Percentiles rank a stretch among this genome's conserved stretches.
These are phyloP conservation scores for Drosophila meridionalis DNA, from an alignment of 2,888 invertebrate genomes.

Conservation along the genomic window DNA sequence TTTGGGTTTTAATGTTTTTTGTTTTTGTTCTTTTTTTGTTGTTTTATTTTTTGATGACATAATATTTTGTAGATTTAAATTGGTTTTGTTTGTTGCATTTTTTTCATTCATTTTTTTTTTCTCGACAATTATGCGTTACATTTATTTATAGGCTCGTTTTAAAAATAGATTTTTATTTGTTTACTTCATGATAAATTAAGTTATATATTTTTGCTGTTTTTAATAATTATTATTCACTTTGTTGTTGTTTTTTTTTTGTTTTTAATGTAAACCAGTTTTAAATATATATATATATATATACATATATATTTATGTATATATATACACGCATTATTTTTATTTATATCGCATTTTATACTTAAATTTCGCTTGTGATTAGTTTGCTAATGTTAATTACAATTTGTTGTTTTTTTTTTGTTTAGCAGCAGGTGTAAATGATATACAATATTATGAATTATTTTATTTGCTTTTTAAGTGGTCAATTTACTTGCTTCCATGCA, in stretches of 20 bases:
- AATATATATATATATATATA: constrained; percentile 35
- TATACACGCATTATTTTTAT: constrained; percentile 53
- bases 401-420: constrained; percentile 10
- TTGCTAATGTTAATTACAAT: constrained; percentile 48
- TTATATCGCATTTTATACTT: constrained; percentile 56
- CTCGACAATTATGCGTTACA: constrained; percentile 72
- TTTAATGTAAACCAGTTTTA: constrained; percentile 68
- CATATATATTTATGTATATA: constrained; percentile 36
- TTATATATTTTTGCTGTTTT: constrained; percentile 31
- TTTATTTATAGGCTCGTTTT: constrained; percentile 69
- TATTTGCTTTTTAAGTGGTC: constrained; percentile 26
- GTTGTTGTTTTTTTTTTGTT: constrained; percentile 39
- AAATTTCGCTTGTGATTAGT: constrained; percentile 63
- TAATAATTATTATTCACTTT: constrained; percentile 15
- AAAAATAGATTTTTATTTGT: constrained; percentile 65
- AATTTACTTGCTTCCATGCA: constrained; percentile 59
- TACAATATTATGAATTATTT: constrained; percentile 61
- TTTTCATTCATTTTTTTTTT: constrained; percentile 43
- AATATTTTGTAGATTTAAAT: constrained; percentile 58
- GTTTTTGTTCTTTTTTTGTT: constrained; percentile 43
- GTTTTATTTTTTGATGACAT: constrained; percentile 57
- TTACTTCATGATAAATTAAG: constrained; percentile 69
- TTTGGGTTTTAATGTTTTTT: constrained; percentile 62
- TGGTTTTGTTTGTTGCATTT: constrained; percentile 40
- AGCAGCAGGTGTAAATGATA: constrained; percentile 75